Evolutionary conservation across 37 sponge, comb jelly and placozoan species (phyloP), one percentile per base, ranked within the genome.

Genomic region (Aphrocallistes beatrix): DNA sequence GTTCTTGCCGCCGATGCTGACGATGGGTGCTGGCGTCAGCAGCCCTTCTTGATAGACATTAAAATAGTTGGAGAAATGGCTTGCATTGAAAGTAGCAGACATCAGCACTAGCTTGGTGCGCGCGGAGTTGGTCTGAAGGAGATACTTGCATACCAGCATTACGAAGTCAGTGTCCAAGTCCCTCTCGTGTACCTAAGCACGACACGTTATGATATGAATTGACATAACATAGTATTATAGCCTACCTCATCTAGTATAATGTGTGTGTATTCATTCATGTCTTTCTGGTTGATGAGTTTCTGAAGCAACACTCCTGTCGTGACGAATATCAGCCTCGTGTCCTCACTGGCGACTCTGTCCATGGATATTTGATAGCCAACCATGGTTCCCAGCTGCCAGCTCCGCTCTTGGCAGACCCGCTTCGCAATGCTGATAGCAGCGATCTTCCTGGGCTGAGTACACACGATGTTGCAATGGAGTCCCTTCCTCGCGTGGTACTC

Each of bases 281-380:
- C 91, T 87, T 90, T 93, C 87, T 82, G 86, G 38, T 86, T 69
- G 40, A 92, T 81, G 81, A 97, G 81, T 50, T 92, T 94, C 87
- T 92, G 89, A 82, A 97, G 84, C 38, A 97, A 86, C 0, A 94
- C 91, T 1, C 95, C 98, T 0, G 98, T 97, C 34, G 98, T 97
- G 36, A 92, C 89, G 87, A 91, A 97, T 17, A 86, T 91, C 87
- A 97, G 82, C 36, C 98, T 84, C 0, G 98, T 97, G 87, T 92
- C 92, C 37, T 94, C 94, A 0, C 90, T 88, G 28, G 89, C 47
- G 3, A 81, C 51, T 81, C 86, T 91, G 81, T 91, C 91, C 88
- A 92, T 86, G 0, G 83, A 87, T n/a, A 97, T 89, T 89, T 97
- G 98, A 69, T 97, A 97, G 34, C 98, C 98, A 38, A 97, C 98